Percentiles rank a stretch among this genome's conserved stretches.
phyloP scores from a whole-genome alignment of 2,113 vertebrate species.

The Semnornis frantzii region DNA sequence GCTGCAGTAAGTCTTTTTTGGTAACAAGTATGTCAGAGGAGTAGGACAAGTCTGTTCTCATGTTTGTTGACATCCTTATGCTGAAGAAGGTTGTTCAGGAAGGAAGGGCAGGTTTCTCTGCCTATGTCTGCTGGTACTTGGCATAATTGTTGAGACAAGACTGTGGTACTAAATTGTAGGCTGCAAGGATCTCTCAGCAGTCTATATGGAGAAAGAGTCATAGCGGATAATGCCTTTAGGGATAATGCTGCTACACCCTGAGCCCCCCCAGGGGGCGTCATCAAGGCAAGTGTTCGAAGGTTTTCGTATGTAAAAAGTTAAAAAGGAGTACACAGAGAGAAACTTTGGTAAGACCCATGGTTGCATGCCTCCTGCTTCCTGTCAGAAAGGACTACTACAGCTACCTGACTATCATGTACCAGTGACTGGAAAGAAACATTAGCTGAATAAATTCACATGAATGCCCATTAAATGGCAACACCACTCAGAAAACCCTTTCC shows the following conservation, averaged over 20 bases:
- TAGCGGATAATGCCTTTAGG: neutral
- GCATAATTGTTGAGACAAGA: neutral
- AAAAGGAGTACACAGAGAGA: neutral
- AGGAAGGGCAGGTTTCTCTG: neutral
- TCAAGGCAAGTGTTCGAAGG: neutral
- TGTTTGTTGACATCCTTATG: constrained; percentile 40
- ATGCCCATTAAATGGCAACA: neutral
- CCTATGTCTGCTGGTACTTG: neutral
- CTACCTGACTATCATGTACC: neutral
- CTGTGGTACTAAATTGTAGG: neutral
- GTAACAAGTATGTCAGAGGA: constrained; percentile 37
- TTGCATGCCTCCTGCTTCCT: neutral
- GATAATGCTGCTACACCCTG: neutral
- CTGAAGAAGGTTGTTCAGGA: constrained; percentile 4
- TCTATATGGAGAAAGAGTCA: neutral
- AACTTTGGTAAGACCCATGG: neutral
- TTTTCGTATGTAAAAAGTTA: neutral
- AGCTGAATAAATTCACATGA: neutral
- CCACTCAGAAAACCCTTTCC: neutral
- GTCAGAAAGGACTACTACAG: neutral
- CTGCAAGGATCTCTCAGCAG: neutral
- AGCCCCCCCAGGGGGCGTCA: neutral
- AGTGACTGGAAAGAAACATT: neutral
- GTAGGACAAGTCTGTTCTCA: constrained; percentile 21
- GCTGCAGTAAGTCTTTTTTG: constrained; percentile 54